These are phyloP conservation scores for Telmatherina bonti DNA, from an alignment of 2,797 vertebrate genomes.

Conservation along the genomic window DNA sequence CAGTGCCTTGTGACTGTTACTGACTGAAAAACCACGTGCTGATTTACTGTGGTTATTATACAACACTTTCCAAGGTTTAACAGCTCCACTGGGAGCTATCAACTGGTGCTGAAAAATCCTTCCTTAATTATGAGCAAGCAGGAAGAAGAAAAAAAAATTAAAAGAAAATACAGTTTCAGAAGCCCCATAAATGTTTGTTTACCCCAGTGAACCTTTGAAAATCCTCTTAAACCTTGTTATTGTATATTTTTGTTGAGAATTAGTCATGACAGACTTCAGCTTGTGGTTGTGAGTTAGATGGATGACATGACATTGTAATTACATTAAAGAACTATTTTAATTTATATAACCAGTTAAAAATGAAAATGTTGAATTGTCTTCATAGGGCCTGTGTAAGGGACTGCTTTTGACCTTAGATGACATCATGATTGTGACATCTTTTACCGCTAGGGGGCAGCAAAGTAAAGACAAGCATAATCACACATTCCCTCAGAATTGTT, in stretches of 20 bases:
- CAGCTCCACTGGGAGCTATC: conserved; percentile 33
- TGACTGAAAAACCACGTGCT: neutral
- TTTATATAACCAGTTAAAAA: neutral
- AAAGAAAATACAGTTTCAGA: conserved; percentile 2
- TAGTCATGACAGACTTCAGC: neutral
- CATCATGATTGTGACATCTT: neutral
- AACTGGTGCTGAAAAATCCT: conserved; percentile 25
- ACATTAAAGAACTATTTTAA: neutral
- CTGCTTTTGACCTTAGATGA: neutral
- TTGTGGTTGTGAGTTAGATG: neutral
- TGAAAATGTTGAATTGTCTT: neutral
- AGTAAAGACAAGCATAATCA: neutral
- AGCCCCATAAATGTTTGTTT: conserved; percentile 7
- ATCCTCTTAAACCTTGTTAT: neutral
- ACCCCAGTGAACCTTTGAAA: conserved; percentile 1
- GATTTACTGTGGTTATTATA: neutral
- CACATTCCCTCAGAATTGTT: neutral
- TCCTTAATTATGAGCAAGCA: conserved; percentile 32
- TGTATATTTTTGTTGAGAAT: neutral
- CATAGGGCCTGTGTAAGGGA: neutral
- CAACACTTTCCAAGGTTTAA: conserved; percentile 14
- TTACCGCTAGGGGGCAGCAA: conserved; percentile 27
- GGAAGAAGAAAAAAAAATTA: conserved; percentile 1
- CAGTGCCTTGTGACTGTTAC: neutral
- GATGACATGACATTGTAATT: neutral